These are phyloP conservation scores for Lepeophtheirus nordmannii DNA, from an alignment of 2,888 invertebrate genomes.

Conservation along the genomic window DNA sequence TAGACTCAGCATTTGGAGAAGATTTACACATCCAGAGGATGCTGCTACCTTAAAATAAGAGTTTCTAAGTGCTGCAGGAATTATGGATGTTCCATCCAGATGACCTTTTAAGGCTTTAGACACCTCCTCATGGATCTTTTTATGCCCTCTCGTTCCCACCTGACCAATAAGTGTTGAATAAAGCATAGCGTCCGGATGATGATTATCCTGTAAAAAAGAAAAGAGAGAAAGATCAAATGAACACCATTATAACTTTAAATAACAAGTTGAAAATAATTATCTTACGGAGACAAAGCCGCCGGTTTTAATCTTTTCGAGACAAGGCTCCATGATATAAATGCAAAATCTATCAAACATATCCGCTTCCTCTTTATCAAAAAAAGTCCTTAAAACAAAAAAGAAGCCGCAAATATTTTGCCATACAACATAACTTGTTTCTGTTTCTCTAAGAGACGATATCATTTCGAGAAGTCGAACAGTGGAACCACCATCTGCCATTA, in stretches of 20 bases:
- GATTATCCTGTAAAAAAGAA: neutral
- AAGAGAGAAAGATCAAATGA: neutral
- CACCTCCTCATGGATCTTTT: constrained; percentile 50
- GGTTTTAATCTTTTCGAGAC: constrained; percentile 7
- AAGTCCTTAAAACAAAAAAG: constrained; percentile 4
- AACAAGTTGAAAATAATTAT: neutral
- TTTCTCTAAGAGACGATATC: constrained; percentile 6
- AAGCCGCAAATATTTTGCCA: constrained; percentile 12
- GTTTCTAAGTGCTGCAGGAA: constrained; percentile 67
- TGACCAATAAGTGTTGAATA: constrained; percentile 65
- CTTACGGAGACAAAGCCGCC: neutral
- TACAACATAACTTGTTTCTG: constrained; percentile 6
- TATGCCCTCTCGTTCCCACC: constrained; percentile 63
- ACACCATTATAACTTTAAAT: neutral
- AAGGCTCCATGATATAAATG: constrained; percentile 1
- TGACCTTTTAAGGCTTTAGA: constrained; percentile 53
- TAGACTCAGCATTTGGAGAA: constrained; percentile 54
- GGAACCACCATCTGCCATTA: constrained; percentile 30
- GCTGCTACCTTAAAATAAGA: constrained; percentile 73
- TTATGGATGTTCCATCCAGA: constrained; percentile 41
- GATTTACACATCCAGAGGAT: constrained; percentile 50
- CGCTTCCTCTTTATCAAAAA: neutral
- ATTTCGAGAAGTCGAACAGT: constrained; percentile 16
- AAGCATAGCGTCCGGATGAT: constrained; percentile 3
- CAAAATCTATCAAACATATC: constrained; percentile 15